Conservation (phyloP, 2,113 vertebrate genomes). For the Cettia cetti region DNA sequence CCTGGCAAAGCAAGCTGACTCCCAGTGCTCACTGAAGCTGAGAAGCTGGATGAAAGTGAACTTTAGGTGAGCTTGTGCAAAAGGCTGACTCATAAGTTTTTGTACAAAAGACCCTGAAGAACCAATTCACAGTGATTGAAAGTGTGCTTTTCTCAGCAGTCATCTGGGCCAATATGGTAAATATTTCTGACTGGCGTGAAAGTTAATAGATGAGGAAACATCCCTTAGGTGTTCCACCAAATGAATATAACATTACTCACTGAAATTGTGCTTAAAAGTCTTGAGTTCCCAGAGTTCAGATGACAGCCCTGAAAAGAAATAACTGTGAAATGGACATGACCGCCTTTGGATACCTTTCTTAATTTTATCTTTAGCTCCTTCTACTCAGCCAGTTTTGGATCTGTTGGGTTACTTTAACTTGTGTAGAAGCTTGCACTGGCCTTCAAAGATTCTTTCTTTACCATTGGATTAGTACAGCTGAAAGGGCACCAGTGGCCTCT, state of each 20-base stretch:
- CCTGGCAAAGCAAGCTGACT: not conserved
- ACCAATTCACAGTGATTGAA: not conserved
- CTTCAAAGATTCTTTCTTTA: accelerated
- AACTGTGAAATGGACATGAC: not conserved
- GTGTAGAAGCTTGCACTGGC: not conserved
- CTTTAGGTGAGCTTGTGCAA: not conserved
- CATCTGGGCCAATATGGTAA: not conserved
- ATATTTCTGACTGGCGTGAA: not conserved
- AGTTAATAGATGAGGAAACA: not conserved
- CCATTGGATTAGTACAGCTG: not conserved
- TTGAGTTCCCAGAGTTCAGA: not conserved
- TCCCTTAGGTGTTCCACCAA: not conserved
- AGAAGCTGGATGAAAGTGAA: not conserved
- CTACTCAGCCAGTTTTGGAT: not conserved
- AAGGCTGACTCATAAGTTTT: not conserved
- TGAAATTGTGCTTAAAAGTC: not conserved
- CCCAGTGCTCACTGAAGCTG: not conserved
- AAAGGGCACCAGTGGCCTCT: not conserved
- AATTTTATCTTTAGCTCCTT: not conserved
- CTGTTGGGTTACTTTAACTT: not conserved
- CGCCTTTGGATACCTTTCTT: not conserved
- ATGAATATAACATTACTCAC: not conserved
- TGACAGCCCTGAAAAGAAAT: not conserved
- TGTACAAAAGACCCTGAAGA: not conserved
- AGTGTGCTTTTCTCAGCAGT: accelerated